Percentiles rank a stretch among this genome's conserved stretches.
These are phyloP conservation scores for Excalfactoria chinensis DNA, from an alignment of 2,113 vertebrate genomes.

Conservation along the genomic window DNA sequence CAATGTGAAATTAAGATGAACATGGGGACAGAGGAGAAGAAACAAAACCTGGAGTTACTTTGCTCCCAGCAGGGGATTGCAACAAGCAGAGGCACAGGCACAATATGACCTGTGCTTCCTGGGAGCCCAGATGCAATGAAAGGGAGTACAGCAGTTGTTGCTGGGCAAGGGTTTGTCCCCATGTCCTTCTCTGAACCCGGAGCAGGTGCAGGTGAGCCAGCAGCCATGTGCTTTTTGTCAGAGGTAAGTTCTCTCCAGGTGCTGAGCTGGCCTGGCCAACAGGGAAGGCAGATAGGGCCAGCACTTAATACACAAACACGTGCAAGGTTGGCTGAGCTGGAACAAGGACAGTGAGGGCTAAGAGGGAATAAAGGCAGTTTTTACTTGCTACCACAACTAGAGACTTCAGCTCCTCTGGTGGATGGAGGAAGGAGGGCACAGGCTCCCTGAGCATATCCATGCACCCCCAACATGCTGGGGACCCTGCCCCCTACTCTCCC, in stretches of 20 bases:
- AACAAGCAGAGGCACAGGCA: background rate
- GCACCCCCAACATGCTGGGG: background rate
- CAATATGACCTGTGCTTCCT: background rate
- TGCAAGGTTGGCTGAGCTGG: background rate
- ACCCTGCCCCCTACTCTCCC: background rate
- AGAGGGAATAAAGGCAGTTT: background rate
- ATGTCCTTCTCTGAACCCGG: background rate
- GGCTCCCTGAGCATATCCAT: background rate
- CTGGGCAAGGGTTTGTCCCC: background rate
- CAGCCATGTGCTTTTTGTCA: background rate
- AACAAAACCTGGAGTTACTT: background rate
- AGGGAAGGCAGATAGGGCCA: background rate
- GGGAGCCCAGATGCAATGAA: background rate
- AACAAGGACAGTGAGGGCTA: background rate
- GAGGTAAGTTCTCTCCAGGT: background rate
- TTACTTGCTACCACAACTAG: background rate
- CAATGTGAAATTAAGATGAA: background rate
- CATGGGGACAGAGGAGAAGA: background rate
- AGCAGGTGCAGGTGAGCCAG: background rate
- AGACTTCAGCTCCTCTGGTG: background rate
- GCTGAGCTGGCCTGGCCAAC: background rate
- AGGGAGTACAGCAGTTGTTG: background rate
- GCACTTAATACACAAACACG: background rate
- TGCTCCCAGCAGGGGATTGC: background rate
- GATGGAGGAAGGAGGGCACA: background rate